Conservation (phyloP, 2,888 invertebrate species). For the Dasypogon diadema region DNA sequence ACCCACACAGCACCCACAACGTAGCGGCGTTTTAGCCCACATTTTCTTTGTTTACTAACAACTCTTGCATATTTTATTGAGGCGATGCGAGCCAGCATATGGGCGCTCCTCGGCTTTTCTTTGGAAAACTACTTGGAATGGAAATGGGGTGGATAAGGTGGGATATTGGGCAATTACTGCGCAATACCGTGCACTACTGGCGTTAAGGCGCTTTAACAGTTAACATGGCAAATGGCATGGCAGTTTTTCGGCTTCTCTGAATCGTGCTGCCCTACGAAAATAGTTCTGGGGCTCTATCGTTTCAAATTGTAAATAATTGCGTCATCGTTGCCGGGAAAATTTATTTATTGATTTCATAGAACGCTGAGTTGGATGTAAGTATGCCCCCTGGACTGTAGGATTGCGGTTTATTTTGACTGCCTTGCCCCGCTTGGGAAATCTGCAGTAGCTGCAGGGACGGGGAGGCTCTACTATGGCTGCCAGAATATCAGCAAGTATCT, state of each 20-base stretch:
- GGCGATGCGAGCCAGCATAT: background rate
- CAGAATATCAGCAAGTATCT: background rate
- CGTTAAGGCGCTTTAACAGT: no score
- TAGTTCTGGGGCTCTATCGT: background rate
- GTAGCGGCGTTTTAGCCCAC: constrained; percentile 38
- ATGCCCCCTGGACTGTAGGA: background rate
- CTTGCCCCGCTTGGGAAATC: background rate
- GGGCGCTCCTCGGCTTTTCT: background rate
- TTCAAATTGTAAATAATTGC: constrained; percentile 39
- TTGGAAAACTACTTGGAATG: background rate
- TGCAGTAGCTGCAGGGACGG: no score
- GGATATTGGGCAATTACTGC: background rate
- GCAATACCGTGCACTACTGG: no score
- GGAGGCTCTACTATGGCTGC: no score
- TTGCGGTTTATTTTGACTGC: constrained; percentile 24
- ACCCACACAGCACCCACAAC: background rate
- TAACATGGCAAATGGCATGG: no score
- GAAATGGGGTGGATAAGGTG: background rate
- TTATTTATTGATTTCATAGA: constrained; percentile 33
- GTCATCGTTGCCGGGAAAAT: constrained; percentile 29
- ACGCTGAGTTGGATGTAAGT: background rate
- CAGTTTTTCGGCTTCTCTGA: background rate
- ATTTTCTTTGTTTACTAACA: constrained; percentile 44
- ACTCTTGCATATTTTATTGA: constrained; percentile 26
- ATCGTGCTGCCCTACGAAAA: background rate